Conservation (phyloP, 2,113 vertebrate species). For the Symphodus melops region DNA sequence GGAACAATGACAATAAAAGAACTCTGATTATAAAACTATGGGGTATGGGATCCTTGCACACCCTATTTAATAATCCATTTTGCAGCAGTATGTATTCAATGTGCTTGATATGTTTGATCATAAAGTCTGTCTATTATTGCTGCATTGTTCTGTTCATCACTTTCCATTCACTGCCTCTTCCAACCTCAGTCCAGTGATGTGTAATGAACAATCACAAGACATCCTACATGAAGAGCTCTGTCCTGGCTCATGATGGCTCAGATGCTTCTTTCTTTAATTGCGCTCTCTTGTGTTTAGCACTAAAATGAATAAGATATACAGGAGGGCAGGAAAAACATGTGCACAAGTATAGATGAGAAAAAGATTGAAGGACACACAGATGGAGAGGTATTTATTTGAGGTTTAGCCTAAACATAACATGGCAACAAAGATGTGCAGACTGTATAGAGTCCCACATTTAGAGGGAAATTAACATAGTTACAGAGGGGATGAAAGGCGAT, state of each 20-base stretch:
- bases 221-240: conserved; percentile 1
- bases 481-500: conserved; percentile 60
- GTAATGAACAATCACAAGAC: conserved; percentile 2
- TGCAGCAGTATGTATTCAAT: conserved; percentile 22
- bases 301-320: conserved; percentile 9
- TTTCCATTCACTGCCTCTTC: conserved; percentile 2
- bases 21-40: no score
- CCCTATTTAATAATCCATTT: not conserved
- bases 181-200: not conserved
- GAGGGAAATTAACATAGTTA: conserved; percentile 54
- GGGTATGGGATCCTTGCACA: not conserved
- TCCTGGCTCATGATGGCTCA: not conserved
- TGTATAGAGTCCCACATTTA: conserved; percentile 52
- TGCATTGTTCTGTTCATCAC: conserved; percentile 10
- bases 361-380: conserved; percentile 29
- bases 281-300: conserved; percentile 7
- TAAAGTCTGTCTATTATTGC: conserved; percentile 4
- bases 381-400: conserved; percentile 40
- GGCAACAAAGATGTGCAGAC: conserved; percentile 33
- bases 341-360: conserved; percentile 30
- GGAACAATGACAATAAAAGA: no score
- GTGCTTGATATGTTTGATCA: not conserved
- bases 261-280: conserved; percentile 44
- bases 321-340: conserved; percentile 7
- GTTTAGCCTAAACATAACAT: conserved; percentile 64